These are phyloP conservation scores for Neria commutata DNA, from an alignment of 2,888 invertebrate species.

Conservation along the genomic window DNA sequence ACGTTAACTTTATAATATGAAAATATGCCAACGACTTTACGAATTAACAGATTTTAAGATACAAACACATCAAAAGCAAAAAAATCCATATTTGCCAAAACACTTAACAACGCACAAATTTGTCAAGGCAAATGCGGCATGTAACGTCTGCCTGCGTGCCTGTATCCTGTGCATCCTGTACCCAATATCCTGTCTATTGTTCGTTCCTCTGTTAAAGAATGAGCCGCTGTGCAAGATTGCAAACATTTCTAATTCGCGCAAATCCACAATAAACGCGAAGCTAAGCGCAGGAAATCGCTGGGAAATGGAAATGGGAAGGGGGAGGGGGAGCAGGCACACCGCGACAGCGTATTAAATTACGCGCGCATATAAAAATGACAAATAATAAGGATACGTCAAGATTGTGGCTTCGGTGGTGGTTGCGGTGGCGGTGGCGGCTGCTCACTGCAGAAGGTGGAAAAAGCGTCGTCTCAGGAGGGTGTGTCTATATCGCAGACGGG, in stretches of 20 bases:
- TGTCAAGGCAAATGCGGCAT: too few relatives aligned
- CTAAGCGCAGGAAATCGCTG: too few relatives aligned
- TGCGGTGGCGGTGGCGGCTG: not conserved
- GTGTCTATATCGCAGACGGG: not conserved
- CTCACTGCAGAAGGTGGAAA: not conserved
- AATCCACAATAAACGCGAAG: too few relatives aligned
- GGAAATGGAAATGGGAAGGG: not conserved
- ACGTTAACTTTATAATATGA: too few relatives aligned
- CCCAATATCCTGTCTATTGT: too few relatives aligned
- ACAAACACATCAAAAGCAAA: not conserved
- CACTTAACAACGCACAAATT: not conserved
- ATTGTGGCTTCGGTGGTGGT: not conserved
- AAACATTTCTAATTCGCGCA: not conserved
- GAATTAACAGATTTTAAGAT: not conserved
- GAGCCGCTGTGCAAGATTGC: not conserved
- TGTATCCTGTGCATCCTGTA: too few relatives aligned
- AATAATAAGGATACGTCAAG: not conserved
- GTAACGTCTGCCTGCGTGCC: too few relatives aligned
- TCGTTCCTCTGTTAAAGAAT: not conserved
- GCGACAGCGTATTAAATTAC: not conserved
- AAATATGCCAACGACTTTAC: too few relatives aligned
- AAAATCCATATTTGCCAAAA: not conserved
- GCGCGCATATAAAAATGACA: constrained; percentile 4
- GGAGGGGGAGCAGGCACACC: not conserved
- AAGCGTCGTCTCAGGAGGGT: not conserved